These are phyloP conservation scores for Characodon lateralis DNA, from an alignment of 2,797 vertebrate species.

Conservation along the genomic window DNA sequence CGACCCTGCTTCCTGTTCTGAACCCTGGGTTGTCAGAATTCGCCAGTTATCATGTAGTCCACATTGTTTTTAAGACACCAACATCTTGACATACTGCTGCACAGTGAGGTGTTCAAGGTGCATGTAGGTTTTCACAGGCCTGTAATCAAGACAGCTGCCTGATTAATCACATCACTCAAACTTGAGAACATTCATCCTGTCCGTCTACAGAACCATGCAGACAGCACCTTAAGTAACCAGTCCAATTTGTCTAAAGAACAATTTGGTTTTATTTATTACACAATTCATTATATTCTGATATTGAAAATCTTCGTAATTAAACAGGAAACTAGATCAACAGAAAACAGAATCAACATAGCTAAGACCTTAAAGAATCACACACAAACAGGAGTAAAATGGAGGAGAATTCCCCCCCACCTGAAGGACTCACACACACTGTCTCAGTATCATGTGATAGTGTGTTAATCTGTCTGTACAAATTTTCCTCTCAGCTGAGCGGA, in stretches of 20 bases:
- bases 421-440: not conserved
- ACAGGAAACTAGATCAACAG: not conserved
- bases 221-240: not conserved
- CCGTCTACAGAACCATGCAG: not conserved
- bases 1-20: too few species aligned
- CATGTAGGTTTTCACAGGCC: too few species aligned
- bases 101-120: not conserved
- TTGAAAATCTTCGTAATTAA: not conserved
- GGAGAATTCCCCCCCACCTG: not conserved
- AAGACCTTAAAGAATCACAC: not conserved
- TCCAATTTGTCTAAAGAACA: not conserved
- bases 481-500: conserved; percentile 6
- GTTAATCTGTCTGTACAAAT: conserved; percentile 16
- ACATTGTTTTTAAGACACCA: too few species aligned
- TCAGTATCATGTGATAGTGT: conserved; percentile 8
- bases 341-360: not conserved
- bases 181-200: not conserved
- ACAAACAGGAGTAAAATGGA: not conserved
- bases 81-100: not conserved
- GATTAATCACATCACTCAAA: not conserved
- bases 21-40: too few species aligned
- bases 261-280: not conserved
- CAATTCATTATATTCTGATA: not conserved
- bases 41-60: too few species aligned
- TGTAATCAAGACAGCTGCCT: not conserved